Evolutionary conservation across 2,113 vertebrate genomes (phyloP).

Genomic region (Salvator merianae): DNA sequence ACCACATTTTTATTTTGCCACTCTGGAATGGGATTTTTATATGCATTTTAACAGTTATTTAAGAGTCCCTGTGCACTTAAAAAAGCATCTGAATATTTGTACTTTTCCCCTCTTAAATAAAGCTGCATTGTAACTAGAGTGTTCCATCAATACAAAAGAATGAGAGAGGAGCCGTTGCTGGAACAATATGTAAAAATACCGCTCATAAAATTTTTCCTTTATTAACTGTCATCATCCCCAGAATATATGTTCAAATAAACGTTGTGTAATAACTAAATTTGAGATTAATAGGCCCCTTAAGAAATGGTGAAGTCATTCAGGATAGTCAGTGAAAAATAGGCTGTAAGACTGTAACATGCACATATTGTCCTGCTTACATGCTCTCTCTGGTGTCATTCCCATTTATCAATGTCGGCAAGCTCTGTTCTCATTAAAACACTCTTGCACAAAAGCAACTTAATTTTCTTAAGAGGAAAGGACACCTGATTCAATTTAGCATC

Average conservation of each 20-base stretch:
- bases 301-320: conserved; percentile 81
- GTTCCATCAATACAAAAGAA: conserved; percentile 83
- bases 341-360: conserved; percentile 81
- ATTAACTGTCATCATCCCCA: conserved; percentile 93
- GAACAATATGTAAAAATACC: conserved; percentile 89
- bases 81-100: conserved; percentile 83
- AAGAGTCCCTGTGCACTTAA: conserved; percentile 77
- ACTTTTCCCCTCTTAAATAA: conserved; percentile 57
- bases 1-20: conserved; percentile 60
- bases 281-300: conserved; percentile 92
- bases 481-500: conserved; percentile 96
- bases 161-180: conserved; percentile 76
- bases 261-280: conserved; percentile 91
- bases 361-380: conserved; percentile 88
- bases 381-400: conserved; percentile 85
- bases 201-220: conserved; percentile 89
- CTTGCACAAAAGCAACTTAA: conserved; percentile 92
- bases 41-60: conserved; percentile 83
- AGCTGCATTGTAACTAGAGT: conserved; percentile 68
- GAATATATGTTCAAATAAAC: conserved; percentile 99
- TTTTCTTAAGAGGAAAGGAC: conserved; percentile 99
- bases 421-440: conserved; percentile 95
- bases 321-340: conserved; percentile 93
- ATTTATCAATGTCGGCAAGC: conserved; percentile 93
- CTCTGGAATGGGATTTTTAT: conserved; percentile 64